Base-by-base conservation (phyloP, 2,113 vertebrate genomes). In the Morone chrysops region DNA sequence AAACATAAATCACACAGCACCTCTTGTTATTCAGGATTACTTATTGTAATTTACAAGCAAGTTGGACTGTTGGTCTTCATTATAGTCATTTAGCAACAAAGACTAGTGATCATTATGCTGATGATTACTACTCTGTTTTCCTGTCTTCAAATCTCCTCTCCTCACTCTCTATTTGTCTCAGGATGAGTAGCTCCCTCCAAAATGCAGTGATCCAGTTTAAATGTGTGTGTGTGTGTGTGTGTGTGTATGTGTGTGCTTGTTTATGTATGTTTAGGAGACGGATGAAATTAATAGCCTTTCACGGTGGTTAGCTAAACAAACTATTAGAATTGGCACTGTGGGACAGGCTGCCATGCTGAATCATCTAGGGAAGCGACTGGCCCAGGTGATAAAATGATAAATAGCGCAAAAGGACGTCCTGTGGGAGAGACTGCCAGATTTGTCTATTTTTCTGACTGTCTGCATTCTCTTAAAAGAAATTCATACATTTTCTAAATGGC, bases 281-380 rank as follows among this genome's bases (percentile, higher is more conserved):
- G 71, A 72, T 75, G 51, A 87, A 89, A 92, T 90, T 51, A 91
- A 94, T 90, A 85, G 89, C 50, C 84, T 83, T 89, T 89, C 75
- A 77, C 16, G 22, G 76, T 81, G 72, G 87, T 84, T 89, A 84
- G 86, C 84, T 88, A 82, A 88, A 87, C 75, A 86, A 80, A 92
- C 86, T 87, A 85, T 78, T 83, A 68, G 48, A 78, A 85, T 77
- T 72, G 87, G 80, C 84, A 60, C 80, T 41, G 70, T 68, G 85
- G 67, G 79, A 83, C 60, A 74, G 67, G 73, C 82, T 86, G 87
- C 80, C 84, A 85, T 70, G 69, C 74, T 84, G 84, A 89, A 88
- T 90, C 74, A 82, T 63, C 70, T 12, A 6, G 73, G 65, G 81
- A 83, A 78, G 66, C 48, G 73, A 83, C 43, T 83, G 51, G 62